A percentile compares a stretch with the other conserved stretches of the same genome.
Evolutionary conservation across 2,888 invertebrate genomes (phyloP).

Genomic region (Eledona agricola): DNA sequence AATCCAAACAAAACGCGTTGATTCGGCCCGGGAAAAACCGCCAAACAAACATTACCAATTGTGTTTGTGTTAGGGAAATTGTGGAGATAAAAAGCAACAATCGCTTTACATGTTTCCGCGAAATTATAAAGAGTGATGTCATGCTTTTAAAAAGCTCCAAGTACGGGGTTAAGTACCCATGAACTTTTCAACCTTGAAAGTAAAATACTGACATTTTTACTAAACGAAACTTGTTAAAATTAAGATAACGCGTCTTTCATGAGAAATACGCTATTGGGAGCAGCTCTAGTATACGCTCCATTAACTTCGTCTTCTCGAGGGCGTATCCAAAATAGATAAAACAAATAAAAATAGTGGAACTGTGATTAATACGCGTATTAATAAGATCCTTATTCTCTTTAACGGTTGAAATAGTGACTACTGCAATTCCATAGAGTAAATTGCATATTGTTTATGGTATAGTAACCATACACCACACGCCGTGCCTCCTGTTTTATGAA

Average conservation of each 20-base stretch:
- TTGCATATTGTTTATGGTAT: constrained; percentile 11
- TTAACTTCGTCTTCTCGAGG: constrained; percentile 14
- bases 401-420: constrained; percentile 2
- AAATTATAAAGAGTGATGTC: constrained; percentile 16
- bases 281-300: constrained; percentile 11
- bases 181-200: constrained; percentile 11
- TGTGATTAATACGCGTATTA: constrained; percentile 11
- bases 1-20: constrained; percentile 1
- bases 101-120: constrained; percentile 1
- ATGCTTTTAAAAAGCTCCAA: constrained; percentile 9
- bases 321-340: constrained; percentile 16
- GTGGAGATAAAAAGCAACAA: constrained; percentile 5
- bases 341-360: constrained; percentile 9
- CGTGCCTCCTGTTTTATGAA: constrained; percentile 4
- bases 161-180: constrained; percentile 19
- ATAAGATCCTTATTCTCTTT: constrained; percentile 3
- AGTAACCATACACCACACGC: constrained; percentile 2
- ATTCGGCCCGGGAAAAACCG: constrained; percentile 11
- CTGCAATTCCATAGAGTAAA: constrained; percentile 3
- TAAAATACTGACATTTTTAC: too few relatives aligned
- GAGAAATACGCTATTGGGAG: constrained; percentile 1
- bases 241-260: too few relatives aligned
- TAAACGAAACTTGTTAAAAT: too few relatives aligned
- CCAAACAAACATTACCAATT: constrained; percentile 11
- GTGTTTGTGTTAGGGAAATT: constrained; percentile 10